A percentile compares a stretch with the other conserved stretches of the same genome.
These are phyloP conservation scores for Andrena haemorrhoa DNA, from an alignment of 2,888 invertebrate species.

Conservation along the genomic window DNA sequence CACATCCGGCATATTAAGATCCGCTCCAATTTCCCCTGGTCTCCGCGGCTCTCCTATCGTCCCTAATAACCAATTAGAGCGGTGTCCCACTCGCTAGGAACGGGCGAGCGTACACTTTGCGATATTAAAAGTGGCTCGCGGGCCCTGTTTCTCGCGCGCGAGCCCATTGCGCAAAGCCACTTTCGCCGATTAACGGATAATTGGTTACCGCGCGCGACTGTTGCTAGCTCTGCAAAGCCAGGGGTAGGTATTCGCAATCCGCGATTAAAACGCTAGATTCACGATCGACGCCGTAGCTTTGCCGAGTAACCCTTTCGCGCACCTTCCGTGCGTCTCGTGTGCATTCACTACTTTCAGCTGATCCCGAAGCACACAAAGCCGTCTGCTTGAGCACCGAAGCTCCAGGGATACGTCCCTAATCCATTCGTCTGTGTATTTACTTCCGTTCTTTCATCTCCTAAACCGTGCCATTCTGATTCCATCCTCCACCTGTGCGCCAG, in stretches of 20 bases:
- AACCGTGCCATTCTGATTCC: not conserved
- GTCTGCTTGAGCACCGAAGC: conserved; percentile 9
- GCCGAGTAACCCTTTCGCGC: not conserved
- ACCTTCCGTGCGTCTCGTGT: not conserved
- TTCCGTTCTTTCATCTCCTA: not conserved
- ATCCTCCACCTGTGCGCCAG: not conserved
- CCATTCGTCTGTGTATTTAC: conserved; percentile 1
- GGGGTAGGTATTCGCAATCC: not conserved
- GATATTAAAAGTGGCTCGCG: conserved; percentile 36
- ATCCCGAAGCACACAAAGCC: not conserved
- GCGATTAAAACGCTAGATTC: not conserved
- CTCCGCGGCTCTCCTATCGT: not conserved
- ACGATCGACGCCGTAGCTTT: conserved; percentile 1
- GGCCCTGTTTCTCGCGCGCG: not conserved
- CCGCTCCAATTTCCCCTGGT: conserved; percentile 9
- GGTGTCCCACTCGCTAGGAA: not conserved
- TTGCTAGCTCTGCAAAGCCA: not conserved
- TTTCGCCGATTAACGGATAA: conserved; percentile 30
- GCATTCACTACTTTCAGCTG: not conserved
- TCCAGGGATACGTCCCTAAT: not conserved
- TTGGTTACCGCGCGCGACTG: not conserved
- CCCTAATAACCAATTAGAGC: conserved; percentile 17
- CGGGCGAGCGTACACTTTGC: conserved; percentile 8
- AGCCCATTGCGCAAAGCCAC: conserved; percentile 4
- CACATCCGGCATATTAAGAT: conserved; percentile 41